A percentile compares a stretch with the other conserved stretches of the same genome.
Conservation (phyloP, 92 coral and sea anemone genomes). For the Porites cylindrica region DNA sequence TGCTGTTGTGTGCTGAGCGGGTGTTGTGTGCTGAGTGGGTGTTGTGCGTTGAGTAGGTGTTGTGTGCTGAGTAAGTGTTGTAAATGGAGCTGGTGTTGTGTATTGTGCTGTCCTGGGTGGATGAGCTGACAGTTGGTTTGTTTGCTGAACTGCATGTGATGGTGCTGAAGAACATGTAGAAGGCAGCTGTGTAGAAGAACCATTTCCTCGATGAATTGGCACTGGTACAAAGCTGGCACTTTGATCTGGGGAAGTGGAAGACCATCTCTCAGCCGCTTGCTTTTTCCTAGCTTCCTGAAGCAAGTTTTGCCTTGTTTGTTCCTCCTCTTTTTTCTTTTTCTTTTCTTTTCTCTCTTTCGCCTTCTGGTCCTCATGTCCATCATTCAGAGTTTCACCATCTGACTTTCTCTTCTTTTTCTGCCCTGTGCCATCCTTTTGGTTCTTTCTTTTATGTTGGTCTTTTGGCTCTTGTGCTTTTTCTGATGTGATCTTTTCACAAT, state of each 20-base stretch:
- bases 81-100: too few relatives aligned
- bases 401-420: slow-evolving; percentile 3
- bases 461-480: neutral
- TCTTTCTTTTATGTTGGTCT: neutral
- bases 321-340: slow-evolving; percentile 16
- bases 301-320: neutral
- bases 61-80: too few relatives aligned
- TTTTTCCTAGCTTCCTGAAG: neutral
- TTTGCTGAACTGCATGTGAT: too few relatives aligned
- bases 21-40: too few relatives aligned
- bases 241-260: neutral
- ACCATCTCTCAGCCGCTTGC: slow-evolving; percentile 16
- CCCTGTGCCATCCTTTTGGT: neutral
- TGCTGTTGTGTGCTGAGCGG: too few relatives aligned
- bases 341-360: slow-evolving; percentile 1
- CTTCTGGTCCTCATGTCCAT: neutral
- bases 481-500: neutral
- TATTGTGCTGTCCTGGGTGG: too few relatives aligned
- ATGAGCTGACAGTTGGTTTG: too few relatives aligned
- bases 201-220: neutral
- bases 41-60: too few relatives aligned
- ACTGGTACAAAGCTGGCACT: neutral
- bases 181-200: too few relatives aligned
- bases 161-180: too few relatives aligned
- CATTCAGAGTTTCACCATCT: neutral